phyloP scores from a whole-genome alignment of 2,888 invertebrate species.

The Morpho helenor region DNA sequence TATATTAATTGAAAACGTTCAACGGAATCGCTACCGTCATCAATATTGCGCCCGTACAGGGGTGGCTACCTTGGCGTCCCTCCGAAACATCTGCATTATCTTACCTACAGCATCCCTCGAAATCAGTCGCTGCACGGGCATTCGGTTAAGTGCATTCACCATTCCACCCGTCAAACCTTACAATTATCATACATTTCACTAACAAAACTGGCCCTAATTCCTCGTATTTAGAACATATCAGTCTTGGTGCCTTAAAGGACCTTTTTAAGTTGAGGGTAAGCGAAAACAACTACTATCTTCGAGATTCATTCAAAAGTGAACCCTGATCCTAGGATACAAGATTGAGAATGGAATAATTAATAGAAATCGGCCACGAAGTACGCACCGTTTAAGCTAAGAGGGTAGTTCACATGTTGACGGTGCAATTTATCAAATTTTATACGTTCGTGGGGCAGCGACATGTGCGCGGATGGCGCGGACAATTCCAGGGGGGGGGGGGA shows the following conservation, averaged over 20 bases:
- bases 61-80: slow-evolving; percentile 35
- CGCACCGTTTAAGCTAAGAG: slow-evolving; percentile 72
- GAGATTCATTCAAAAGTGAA: slow-evolving; percentile 27
- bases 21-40: slow-evolving; percentile 67
- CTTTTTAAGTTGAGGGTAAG: slow-evolving; percentile 42
- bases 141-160: slow-evolving; percentile 73
- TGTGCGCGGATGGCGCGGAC: slow-evolving; percentile 70
- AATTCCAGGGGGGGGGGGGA: slow-evolving; percentile 49
- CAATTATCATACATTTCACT: slow-evolving; percentile 41
- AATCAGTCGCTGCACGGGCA: slow-evolving; percentile 67
- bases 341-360: slow-evolving; percentile 31
- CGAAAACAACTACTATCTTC: slow-evolving; percentile 56
- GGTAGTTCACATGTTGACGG: slow-evolving; percentile 77
- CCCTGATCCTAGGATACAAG: slow-evolving; percentile 26
- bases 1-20: slow-evolving; percentile 70
- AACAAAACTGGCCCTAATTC: slow-evolving; percentile 34
- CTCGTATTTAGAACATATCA: slow-evolving; percentile 29
- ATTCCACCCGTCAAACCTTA: slow-evolving; percentile 62
- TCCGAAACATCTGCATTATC: slow-evolving; percentile 72
- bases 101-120: slow-evolving; percentile 64
- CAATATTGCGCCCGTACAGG: slow-evolving; percentile 43
- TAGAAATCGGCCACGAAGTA: slow-evolving; percentile 35
- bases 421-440: slow-evolving; percentile 78
- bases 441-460: slow-evolving; percentile 67
- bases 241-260: slow-evolving; percentile 21